A percentile compares a stretch with the other conserved stretches of the same genome.
Evolutionary conservation across 92 coral and sea anemone genomes (phyloP).

Genomic region (Desmophyllum pertusum): DNA sequence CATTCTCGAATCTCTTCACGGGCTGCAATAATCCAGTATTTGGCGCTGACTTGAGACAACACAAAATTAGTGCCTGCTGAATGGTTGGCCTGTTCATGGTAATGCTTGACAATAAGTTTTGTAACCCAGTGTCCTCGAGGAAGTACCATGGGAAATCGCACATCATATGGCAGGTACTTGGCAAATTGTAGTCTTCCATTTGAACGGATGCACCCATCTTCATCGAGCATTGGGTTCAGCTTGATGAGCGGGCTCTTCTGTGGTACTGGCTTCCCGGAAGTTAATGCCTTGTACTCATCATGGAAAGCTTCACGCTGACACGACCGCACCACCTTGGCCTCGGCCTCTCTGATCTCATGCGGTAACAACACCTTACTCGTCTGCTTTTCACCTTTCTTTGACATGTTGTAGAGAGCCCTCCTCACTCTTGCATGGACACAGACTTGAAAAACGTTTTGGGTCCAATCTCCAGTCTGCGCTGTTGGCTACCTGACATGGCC

Average conservation of each 20-base stretch:
- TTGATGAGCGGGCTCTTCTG: constrained; percentile 33
- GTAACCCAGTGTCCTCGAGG: constrained; percentile 65
- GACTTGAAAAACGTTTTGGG: constrained; percentile 55
- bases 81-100: constrained; percentile 63
- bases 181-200: constrained; percentile 58
- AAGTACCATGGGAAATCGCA: constrained; percentile 48
- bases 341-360: constrained; percentile 51
- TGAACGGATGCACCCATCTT: constrained; percentile 54
- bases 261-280: constrained; percentile 37
- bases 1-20: constrained; percentile 67
- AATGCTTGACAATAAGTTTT: constrained; percentile 55
- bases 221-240: constrained; percentile 51
- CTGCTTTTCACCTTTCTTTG: constrained; percentile 21
- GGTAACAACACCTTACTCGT: constrained; percentile 46
- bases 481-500: too few species aligned
- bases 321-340: constrained; percentile 50
- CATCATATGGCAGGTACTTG: constrained; percentile 54
- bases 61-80: constrained; percentile 65
- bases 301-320: constrained; percentile 60
- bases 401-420: constrained; percentile 52
- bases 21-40: constrained; percentile 59
- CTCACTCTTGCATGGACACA: constrained; percentile 49
- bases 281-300: constrained; percentile 51
- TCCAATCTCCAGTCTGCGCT: constrained; percentile 46
- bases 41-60: constrained; percentile 46